phyloP scores from a whole-genome alignment of 2,797 vertebrate genomes.

The Halcyon smyrnensis region DNA sequence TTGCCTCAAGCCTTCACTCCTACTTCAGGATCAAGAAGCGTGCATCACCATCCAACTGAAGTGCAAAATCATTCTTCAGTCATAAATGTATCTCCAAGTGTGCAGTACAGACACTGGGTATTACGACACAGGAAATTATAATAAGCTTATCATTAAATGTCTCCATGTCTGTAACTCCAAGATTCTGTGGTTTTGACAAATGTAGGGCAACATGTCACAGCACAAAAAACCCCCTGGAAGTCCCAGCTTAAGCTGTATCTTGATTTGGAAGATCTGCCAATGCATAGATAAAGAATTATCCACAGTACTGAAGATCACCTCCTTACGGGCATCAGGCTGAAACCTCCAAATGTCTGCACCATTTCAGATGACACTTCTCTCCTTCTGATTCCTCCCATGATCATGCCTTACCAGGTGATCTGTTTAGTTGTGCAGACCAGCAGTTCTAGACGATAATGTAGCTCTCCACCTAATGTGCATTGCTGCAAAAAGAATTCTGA shows the following conservation, averaged over 20 bases:
- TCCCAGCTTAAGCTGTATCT: not conserved
- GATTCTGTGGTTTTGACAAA: not conserved
- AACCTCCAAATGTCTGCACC: not conserved
- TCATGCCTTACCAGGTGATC: not conserved
- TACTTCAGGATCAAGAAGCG: not conserved
- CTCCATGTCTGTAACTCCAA: not conserved
- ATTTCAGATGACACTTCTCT: not conserved
- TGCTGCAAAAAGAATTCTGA: not conserved
- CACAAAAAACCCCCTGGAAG: not conserved
- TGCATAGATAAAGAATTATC: not conserved
- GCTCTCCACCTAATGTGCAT: not conserved
- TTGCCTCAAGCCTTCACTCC: not conserved
- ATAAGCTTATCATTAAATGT: conserved; percentile 8
- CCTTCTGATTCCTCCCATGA: accelerated
- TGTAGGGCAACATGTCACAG: not conserved
- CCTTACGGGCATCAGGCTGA: accelerated
- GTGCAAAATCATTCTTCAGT: not conserved
- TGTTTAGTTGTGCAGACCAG: not conserved
- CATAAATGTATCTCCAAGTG: not conserved
- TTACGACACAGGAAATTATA: not conserved
- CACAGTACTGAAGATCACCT: not conserved
- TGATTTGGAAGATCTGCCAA: not conserved
- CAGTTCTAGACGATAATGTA: not conserved
- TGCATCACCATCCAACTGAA: not conserved
- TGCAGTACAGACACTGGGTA: not conserved